Conservation (phyloP, 2,797 vertebrate genomes). For the Poeciliopsis turneri region DNA sequence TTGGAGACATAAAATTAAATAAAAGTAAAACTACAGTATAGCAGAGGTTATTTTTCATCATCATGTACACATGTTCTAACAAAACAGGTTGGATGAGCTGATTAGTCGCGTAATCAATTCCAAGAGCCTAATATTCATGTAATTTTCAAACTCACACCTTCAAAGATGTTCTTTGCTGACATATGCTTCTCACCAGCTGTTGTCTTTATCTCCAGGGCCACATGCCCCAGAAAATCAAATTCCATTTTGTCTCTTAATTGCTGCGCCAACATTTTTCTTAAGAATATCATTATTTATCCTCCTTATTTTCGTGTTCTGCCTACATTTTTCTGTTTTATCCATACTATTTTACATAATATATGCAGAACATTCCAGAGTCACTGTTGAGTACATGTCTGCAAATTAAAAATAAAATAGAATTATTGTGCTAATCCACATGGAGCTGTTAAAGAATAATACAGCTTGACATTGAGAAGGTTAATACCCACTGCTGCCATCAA, state of each 20-base stretch:
- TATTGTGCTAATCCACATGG: slow-evolving; percentile 34
- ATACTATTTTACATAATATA: slow-evolving; percentile 35
- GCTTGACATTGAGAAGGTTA: slow-evolving; percentile 65
- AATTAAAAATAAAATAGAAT: slow-evolving; percentile 49
- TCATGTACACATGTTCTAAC: slow-evolving; percentile 24
- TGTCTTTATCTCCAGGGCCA: slow-evolving; percentile 54
- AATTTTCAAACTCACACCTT: slow-evolving; percentile 30
- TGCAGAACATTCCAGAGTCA: slow-evolving; percentile 29
- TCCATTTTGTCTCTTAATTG: slow-evolving; percentile 59
- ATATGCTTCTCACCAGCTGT: slow-evolving; percentile 67
- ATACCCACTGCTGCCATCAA: slow-evolving; percentile 11
- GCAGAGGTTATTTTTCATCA: slow-evolving; percentile 44
- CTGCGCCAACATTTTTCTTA: slow-evolving; percentile 39
- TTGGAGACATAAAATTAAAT: slow-evolving; percentile 39
- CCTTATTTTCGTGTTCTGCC: slow-evolving; percentile 17
- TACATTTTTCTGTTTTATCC: slow-evolving; percentile 1
- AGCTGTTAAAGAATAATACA: slow-evolving; percentile 54
- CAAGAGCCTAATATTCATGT: slow-evolving; percentile 36
- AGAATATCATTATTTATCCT: slow-evolving; percentile 45
- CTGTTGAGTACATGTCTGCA: slow-evolving; percentile 50
- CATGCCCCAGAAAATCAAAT: slow-evolving; percentile 51
- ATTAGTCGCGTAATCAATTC: slow-evolving; percentile 44
- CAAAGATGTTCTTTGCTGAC: slow-evolving; percentile 51
- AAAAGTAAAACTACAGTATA: slow-evolving; percentile 40
- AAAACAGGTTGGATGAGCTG: slow-evolving; percentile 32